Evolutionary conservation across 2,113 vertebrate species (phyloP).

Genomic region (Oxyura jamaicensis): DNA sequence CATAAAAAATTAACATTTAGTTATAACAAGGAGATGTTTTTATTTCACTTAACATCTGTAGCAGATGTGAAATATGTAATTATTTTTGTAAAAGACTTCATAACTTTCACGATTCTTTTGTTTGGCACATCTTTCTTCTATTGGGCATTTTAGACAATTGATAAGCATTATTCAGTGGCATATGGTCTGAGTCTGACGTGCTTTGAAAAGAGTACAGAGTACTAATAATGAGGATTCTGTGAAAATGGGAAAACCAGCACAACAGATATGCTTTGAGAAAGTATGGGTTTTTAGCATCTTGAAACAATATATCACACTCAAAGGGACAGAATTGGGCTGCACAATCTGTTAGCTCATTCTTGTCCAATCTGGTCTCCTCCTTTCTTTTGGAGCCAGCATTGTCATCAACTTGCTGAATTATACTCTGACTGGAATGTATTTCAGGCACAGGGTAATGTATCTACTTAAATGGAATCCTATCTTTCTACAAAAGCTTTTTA

Average conservation of each 20-base stretch:
- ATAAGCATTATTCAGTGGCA: constrained; percentile 85
- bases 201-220: constrained; percentile 84
- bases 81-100: constrained; percentile 74
- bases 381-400: constrained; percentile 87
- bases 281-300: constrained; percentile 84
- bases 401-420: constrained; percentile 86
- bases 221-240: constrained; percentile 86
- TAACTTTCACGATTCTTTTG: constrained; percentile 75
- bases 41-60: constrained; percentile 78
- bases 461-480: constrained; percentile 86
- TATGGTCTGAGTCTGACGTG: constrained; percentile 85
- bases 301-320: constrained; percentile 88
- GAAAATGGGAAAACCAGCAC: constrained; percentile 84
- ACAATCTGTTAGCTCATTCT: constrained; percentile 88
- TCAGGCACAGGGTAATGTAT: constrained; percentile 84
- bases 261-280: constrained; percentile 83
- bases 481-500: constrained; percentile 83
- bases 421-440: constrained; percentile 85
- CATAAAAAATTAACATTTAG: constrained; percentile 75
- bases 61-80: constrained; percentile 77
- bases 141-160: constrained; percentile 77
- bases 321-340: constrained; percentile 83
- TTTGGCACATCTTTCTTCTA: constrained; percentile 76
- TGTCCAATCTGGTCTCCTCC: constrained; percentile 86
- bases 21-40: constrained; percentile 75